Evolutionary conservation across 2,113 vertebrate species (phyloP), one percentile per base, ranked within the genome.

Genomic region (Machaerirhynchus nigripectus): DNA sequence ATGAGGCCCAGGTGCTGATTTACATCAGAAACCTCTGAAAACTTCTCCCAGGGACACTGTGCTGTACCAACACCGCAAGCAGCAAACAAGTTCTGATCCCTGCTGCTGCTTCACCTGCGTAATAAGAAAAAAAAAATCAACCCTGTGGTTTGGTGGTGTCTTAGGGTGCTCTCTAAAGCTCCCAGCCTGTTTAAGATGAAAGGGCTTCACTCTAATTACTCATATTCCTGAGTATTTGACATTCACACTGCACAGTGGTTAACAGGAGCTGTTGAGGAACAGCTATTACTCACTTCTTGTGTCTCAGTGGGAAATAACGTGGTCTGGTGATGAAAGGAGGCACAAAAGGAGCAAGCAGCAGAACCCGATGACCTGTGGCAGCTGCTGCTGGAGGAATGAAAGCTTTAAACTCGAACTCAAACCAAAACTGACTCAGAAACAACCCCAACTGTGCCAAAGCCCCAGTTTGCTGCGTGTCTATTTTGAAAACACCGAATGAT

Each of bases 81-180:
- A 49, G 61, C 44, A 85, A 90, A 35, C 35, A 53, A 39, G 23
- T 30, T 89, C 68, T 22, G 1, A 42, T 89, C 56, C 37, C 82
- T 4, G 4, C 80, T 87, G 65, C 56, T 2, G 3, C 75, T 73
- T 85, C 47, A 53, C n/a, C 35, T 79, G 35, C 47, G 49, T n/a
- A 83, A n/a, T 31, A 52, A 68, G 21, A 75, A 61, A 55, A 59
- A 55, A 59, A 79, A 76, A 53, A 40, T 35, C 1, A 21, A 17
- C 53, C 23, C 78, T 95, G 91, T 93, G 93, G 55, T 93, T 95
- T 87, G 53, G 67, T 73, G 87, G 60, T 86, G 46, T 87, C 44
- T 84, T 50, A 59, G 30, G 61, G 30, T 12, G 39, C 40, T 89
- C 84, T 87, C 53, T 84, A 82, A 93, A 85, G 26, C 49, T 78